Conservation (phyloP, 2,113 vertebrate genomes). For the Buteo buteo region DNA sequence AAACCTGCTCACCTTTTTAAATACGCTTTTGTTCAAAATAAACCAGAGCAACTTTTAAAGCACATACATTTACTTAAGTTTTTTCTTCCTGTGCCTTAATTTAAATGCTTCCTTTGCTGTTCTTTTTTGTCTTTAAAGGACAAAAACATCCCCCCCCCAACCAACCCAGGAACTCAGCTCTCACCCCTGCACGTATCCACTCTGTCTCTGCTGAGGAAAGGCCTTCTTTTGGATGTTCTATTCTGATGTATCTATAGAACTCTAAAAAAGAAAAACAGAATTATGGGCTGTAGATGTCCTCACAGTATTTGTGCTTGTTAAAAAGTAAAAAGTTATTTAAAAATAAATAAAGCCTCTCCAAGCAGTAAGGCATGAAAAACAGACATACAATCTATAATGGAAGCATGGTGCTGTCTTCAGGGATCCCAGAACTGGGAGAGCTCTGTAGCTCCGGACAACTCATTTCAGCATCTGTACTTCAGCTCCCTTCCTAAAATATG, state of each 20-base stretch:
- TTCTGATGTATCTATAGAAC: not conserved
- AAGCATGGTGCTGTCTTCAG: not conserved
- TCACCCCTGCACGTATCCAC: not conserved
- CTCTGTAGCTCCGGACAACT: not conserved
- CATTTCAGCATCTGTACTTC: not conserved
- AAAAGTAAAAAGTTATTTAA: not conserved
- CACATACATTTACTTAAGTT: not conserved
- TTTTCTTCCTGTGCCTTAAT: not conserved
- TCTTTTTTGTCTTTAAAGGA: not conserved
- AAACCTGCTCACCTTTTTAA: not conserved
- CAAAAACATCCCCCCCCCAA: not conserved
- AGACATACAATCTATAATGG: not conserved
- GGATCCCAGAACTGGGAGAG: not conserved
- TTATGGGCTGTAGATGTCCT: not conserved
- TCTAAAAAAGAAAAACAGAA: too few species aligned
- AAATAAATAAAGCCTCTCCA: not conserved
- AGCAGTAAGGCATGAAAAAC: not conserved
- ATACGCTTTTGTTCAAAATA: slow-evolving; percentile 16
- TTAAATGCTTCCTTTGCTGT: not conserved
- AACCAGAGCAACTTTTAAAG: slow-evolving; percentile 24
- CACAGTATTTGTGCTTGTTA: not conserved
- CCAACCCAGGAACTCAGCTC: not conserved
- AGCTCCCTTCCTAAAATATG: not conserved
- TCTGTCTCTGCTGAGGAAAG: not conserved
- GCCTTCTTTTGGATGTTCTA: not conserved